These are phyloP conservation scores for Achlya flavicornis DNA, from an alignment of 2,888 invertebrate genomes.

Conservation along the genomic window DNA sequence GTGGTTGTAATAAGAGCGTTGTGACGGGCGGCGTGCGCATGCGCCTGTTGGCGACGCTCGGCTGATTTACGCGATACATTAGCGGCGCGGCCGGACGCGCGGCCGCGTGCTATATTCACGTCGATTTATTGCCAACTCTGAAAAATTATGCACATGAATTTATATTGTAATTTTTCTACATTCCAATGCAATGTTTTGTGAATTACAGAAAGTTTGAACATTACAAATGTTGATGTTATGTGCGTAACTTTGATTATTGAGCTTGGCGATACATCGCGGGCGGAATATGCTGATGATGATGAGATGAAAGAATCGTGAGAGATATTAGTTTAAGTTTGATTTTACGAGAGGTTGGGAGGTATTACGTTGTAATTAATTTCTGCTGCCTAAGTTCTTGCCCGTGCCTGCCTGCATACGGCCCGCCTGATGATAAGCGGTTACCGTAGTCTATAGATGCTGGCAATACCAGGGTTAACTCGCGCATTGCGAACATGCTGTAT, in stretches of 20 bases:
- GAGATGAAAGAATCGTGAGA: too few species aligned
- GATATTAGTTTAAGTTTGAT: too few species aligned
- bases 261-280: too few species aligned
- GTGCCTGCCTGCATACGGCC: too few species aligned
- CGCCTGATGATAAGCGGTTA: too few species aligned
- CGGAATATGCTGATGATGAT: neutral
- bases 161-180: slow-evolving; percentile 38
- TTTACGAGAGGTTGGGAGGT: too few species aligned
- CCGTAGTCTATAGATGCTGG: too few species aligned
- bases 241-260: neutral
- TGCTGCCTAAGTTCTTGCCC: too few species aligned
- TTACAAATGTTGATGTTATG: neutral
- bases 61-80: slow-evolving; percentile 72
- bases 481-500: too few species aligned
- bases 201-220: slow-evolving; percentile 15
- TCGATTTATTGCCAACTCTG: slow-evolving; percentile 55
- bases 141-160: slow-evolving; percentile 59
- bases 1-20: neutral
- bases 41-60: slow-evolving; percentile 18
- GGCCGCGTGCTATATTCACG: slow-evolving; percentile 40
- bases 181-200: neutral
- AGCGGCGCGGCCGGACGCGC: slow-evolving; percentile 46
- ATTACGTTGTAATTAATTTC: too few species aligned
- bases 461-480: too few species aligned
- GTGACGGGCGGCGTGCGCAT: neutral